A percentile compares a stretch with the other conserved stretches of the same genome.
Conservation (phyloP, 1,140 invertebrate species). For the Drosophila lini region DNA sequence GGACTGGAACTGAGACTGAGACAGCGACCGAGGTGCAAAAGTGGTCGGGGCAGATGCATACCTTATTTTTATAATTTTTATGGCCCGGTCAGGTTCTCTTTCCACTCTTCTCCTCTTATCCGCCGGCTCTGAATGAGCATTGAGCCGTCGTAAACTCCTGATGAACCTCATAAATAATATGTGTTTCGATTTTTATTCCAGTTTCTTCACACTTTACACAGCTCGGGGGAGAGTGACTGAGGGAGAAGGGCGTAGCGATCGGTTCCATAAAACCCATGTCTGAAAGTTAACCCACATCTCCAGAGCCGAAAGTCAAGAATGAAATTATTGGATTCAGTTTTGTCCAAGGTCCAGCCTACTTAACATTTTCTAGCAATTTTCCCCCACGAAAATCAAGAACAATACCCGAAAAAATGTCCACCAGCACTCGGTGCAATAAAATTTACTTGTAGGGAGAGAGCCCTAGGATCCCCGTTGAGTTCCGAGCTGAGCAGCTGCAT, state of each 20-base stretch:
- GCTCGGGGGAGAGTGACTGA: neutral
- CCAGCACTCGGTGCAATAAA: slow-evolving; percentile 49
- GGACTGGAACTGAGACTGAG: neutral
- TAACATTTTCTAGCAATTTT: slow-evolving; percentile 58
- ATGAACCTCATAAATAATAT: slow-evolving; percentile 82
- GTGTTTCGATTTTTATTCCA: slow-evolving; percentile 78
- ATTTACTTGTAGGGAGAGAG: slow-evolving; percentile 27
- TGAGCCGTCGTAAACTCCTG: slow-evolving; percentile 79
- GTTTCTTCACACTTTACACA: slow-evolving; percentile 71
- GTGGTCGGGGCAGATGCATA: slow-evolving; percentile 53
- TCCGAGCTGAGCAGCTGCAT: slow-evolving; percentile 16
- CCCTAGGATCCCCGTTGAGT: slow-evolving; percentile 53
- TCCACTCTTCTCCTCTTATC: slow-evolving; percentile 12
- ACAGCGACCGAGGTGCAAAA: slow-evolving; percentile 14
- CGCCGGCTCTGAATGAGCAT: slow-evolving; percentile 46
- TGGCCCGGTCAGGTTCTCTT: slow-evolving; percentile 62
- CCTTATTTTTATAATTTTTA: slow-evolving; percentile 78
- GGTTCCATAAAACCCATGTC: slow-evolving; percentile 73
- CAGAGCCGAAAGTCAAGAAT: slow-evolving; percentile 60
- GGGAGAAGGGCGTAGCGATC: slow-evolving; percentile 6
- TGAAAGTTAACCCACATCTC: slow-evolving; percentile 65
- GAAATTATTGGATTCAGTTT: slow-evolving; percentile 68
- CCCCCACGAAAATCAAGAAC: slow-evolving; percentile 53
- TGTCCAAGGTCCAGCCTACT: slow-evolving; percentile 56
- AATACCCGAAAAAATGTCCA: slow-evolving; percentile 37